Percentiles rank a stretch among this genome's conserved stretches.
These are phyloP conservation scores for Hemistola chrysoprasaria DNA, from an alignment of 2,888 invertebrate genomes.

Conservation along the genomic window DNA sequence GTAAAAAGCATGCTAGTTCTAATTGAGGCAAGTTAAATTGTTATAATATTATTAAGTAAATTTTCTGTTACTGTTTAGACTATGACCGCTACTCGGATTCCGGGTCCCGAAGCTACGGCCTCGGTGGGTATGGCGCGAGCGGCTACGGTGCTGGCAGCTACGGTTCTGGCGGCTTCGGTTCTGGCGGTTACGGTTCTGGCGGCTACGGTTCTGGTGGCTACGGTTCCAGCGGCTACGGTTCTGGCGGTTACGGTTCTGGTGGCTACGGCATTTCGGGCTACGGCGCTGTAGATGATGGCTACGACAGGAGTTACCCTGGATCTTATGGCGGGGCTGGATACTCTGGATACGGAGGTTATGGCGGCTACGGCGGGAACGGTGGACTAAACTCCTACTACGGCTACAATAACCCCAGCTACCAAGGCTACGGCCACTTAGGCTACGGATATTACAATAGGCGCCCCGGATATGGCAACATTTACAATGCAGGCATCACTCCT, in stretches of 20 bases:
- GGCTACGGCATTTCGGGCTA: conserved; percentile 36
- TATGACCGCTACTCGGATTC: conserved; percentile 58
- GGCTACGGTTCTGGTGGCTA: conserved; percentile 25
- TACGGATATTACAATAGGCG: conserved; percentile 79
- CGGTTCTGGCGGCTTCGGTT: conserved; percentile 19
- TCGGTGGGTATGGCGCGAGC: conserved; percentile 48
- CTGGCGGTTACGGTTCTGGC: conserved; percentile 17
- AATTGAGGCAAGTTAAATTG: too few species aligned
- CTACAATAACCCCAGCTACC: conserved; percentile 80
- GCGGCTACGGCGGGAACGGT: conserved; percentile 83
- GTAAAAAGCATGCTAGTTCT: too few species aligned
- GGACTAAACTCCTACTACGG: conserved; percentile 82
- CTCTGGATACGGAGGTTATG: conserved; percentile 64
- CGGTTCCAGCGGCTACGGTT: conserved; percentile 15
- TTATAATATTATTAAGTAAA: too few species aligned
- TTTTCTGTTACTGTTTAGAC: conserved; percentile 37
- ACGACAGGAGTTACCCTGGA: conserved; percentile 71
- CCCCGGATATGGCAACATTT: conserved; percentile 63
- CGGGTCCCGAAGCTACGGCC: conserved; percentile 45
- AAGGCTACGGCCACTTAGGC: conserved; percentile 80
- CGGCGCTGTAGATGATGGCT: conserved; percentile 55
- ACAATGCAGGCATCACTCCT: conserved; percentile 68
- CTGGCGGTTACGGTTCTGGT: conserved; percentile 16
- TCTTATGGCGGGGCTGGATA: conserved; percentile 9
- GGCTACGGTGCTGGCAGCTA: conserved; percentile 23